A percentile compares a stretch with the other conserved stretches of the same genome.
phyloP scores from a whole-genome alignment of 2,113 vertebrate species.

The Pseudopipra pipra region DNA sequence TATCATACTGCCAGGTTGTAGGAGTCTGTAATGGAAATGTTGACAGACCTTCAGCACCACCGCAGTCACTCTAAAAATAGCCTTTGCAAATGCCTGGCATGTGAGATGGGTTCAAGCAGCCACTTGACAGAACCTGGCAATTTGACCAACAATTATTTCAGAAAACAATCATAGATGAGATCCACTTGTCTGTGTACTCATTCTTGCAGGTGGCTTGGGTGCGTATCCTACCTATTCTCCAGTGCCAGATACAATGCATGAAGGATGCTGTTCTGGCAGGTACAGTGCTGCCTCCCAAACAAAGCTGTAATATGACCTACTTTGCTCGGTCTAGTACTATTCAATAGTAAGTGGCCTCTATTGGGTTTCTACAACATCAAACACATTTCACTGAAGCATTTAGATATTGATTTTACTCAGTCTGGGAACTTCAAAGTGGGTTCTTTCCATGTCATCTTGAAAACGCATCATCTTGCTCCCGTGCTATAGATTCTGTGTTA shows the following conservation, averaged over 20 bases:
- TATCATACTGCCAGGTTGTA: background rate
- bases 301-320: slow-evolving; percentile 48
- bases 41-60: slow-evolving; percentile 36
- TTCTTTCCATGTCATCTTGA: slow-evolving; percentile 10
- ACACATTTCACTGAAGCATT: slow-evolving; percentile 43
- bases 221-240: background rate
- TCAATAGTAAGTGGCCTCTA: slow-evolving; percentile 35
- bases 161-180: background rate
- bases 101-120: slow-evolving; percentile 9
- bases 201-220: background rate
- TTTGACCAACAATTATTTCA: slow-evolving; percentile 14
- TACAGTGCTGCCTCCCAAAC: slow-evolving; percentile 3
- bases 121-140: slow-evolving; percentile 30
- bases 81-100: slow-evolving; percentile 15
- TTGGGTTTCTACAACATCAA: slow-evolving; percentile 53
- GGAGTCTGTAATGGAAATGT: slow-evolving; percentile 24
- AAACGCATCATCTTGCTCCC: background rate
- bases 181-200: background rate
- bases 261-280: slow-evolving; percentile 28
- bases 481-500: background rate
- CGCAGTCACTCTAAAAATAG: slow-evolving; percentile 21
- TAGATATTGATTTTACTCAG: slow-evolving; percentile 55
- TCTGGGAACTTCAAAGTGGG: slow-evolving; percentile 21
- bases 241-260: background rate
- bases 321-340: slow-evolving; percentile 44